Evolutionary conservation across 1,140 invertebrate genomes (phyloP), one percentile per base, ranked within the genome.

Genomic region (Hypsibius dujardini): DNA sequence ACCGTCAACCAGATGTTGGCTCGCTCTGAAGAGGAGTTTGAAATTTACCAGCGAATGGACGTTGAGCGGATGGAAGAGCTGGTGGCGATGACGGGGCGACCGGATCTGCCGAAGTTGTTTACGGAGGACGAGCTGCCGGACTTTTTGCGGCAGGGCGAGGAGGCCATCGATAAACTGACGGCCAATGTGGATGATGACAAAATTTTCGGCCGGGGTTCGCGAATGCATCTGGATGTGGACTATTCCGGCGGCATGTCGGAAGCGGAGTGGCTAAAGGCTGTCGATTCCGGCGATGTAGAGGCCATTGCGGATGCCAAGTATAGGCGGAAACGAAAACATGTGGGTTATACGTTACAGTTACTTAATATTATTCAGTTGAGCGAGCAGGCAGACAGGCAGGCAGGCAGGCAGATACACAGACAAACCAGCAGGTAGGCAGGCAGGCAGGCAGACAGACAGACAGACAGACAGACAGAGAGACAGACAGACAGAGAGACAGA

Each of bases 1-100:
- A 90, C 92, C 40, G 92, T 99, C 40, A 98, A 99, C 79, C 92
- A 96, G 80, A 98, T 98, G 94, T 89, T 98, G 74, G 94, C 94
- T 0, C 84, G 95, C 71, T 86, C 85, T 45, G 95, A 97, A 77
- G 89, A 89, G 12, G 95, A 99, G 80, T 90, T 97, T 79, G 92
- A 67, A 7, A 12, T 67, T 42, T 67, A 15, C 62, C 62, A 67
- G 42, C 87, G 87, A 78, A 88, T 96, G 82, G 95, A 99, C 80
- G 79, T 91, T 14, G 94, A 98, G 76, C 82, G 95, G 71, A 84
- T 91, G 75, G 84, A 89, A 69, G 86, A 87, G 72, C 92, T 96
- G 76, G 87, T 89, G 0, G 85, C 86, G 74, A 78, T 84, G 62
- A 87, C 87, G 47, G 78, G 83, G 0, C 84, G 84, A 47, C 80